Evolutionary conservation across 2,113 vertebrate genomes (phyloP), one percentile per base, ranked within the genome.

Genomic region (Salvelinus fontinalis): DNA sequence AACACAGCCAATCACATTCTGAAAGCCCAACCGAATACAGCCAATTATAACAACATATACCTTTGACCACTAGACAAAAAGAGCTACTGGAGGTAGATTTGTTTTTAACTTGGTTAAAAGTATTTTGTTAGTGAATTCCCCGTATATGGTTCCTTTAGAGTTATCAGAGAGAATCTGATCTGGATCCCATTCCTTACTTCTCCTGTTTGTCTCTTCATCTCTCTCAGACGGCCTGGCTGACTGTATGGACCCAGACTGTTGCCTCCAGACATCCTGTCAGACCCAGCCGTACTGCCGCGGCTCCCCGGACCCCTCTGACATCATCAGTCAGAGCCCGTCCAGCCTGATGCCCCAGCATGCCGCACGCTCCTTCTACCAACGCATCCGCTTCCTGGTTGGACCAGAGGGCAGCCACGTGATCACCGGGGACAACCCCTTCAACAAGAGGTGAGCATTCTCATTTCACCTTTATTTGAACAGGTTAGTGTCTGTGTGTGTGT

Each of bases 181-280:
- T 9, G 8, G 39, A 11, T 9, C 39, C 39, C 9, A 44, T 44
- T 44, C 39, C 39, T 44, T 44, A 11, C 39, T 44, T 2, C 9
- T 44, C 39, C 11, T 44, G 39, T 54, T 54, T 54, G 16, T 5
- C 51, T 54, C 9, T 51, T 51, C 3, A 3, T 22, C 59, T 5
- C n/a, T 11, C 59, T 12, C 93, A 99, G 98, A 99, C 76, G 97
- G 98, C 22, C 91, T 99, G 76, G 85, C 87, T 22, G 98, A 99
- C 90, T 99, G 98, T 48, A 97, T 98, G 97, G 98, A 99, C 79
- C 98, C 98, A 48, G 98, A 99, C 81, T 99, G 98, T 90, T 99
- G 98, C 84, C 91, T 98, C 75, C 97, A 98, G 90, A 95, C 94
- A 7, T 95, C 97, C 72, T 99, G 98, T 92, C 97, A 98, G 87